Evolutionary conservation across 2,888 invertebrate species (phyloP), one percentile per base, ranked within the genome.

Genomic region (Coleophora flavipennella): DNA sequence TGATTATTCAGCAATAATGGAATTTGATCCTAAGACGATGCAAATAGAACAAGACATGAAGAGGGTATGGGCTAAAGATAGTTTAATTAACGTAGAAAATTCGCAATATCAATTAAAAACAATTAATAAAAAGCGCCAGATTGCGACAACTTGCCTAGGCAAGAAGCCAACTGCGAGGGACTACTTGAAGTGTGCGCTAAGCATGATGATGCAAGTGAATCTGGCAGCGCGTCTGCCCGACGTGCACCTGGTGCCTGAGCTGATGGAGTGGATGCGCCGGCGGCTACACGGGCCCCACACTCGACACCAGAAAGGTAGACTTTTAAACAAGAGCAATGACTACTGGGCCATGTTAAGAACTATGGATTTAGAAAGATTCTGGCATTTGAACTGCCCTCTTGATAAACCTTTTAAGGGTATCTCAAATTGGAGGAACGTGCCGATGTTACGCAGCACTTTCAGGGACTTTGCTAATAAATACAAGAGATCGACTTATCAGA

Each of bases 221-320:
- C 40, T 74, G 1, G 81, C 81, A 35, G 79, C 83, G 1, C 62
- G 69, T 8, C 51, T 83, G 27, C 83, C 83, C 0, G 80, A 81
- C 32, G 46, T 75, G 12, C 70, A 81, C 41, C 50, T 70, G 25
- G 73, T 64, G 2, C 79, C 83, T 7, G 80, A 79, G 42, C 59
- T 83, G 6, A 63, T 59, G 27, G 80, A 75, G 53, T 83, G 83
- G 83, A 83, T 83, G 81, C 67, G 79, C 8, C 45, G 49, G 3
- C 67, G 83, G 11, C 63, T 81, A 7, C 51, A 67, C 36, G 83
- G 83, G 0, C 71, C 71, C 0, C 49, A 55, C 26, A 57, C 59
- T 6, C 29, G 14, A 1, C 10, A 26, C 1, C 55, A 69, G 31
- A 77, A 60, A 43, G 43, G 43, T 11, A 48, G 55, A 26, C 53